Evolutionary conservation across 2,888 invertebrate species (phyloP).

Genomic region (Acrobasis consociella): DNA sequence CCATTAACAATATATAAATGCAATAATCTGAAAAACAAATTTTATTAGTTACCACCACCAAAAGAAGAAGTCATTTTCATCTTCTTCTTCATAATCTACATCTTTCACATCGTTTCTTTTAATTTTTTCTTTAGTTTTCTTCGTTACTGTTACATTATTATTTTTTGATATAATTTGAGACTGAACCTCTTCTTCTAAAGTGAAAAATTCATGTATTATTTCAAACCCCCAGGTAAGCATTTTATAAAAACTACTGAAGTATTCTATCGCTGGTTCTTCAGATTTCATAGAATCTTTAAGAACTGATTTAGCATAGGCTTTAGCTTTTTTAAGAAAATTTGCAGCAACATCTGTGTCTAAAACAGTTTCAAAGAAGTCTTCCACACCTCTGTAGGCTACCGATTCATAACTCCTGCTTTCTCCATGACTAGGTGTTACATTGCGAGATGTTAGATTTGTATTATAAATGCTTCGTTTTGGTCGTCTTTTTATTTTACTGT

Average conservation of each 20-base stretch:
- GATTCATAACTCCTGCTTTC: slow-evolving; percentile 23
- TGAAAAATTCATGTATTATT: slow-evolving; percentile 58
- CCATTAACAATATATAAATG: neutral
- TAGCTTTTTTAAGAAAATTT: slow-evolving; percentile 43
- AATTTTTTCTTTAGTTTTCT: neutral
- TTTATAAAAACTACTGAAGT: slow-evolving; percentile 60
- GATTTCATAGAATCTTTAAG: slow-evolving; percentile 50
- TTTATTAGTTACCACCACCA: slow-evolving; percentile 34
- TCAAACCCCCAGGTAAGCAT: slow-evolving; percentile 61
- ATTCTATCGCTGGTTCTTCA: slow-evolving; percentile 51
- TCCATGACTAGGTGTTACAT: neutral
- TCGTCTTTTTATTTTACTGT: slow-evolving; percentile 9
- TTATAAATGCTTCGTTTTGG: neutral
- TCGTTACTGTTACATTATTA: slow-evolving; percentile 10
- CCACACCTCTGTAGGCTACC: slow-evolving; percentile 31
- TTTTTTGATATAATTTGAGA: slow-evolving; percentile 7
- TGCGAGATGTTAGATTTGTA: neutral
- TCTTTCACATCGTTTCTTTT: neutral
- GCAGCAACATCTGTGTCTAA: slow-evolving; percentile 47
- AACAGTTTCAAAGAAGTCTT: slow-evolving; percentile 47
- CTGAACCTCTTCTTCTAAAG: slow-evolving; percentile 46
- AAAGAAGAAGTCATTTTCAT: slow-evolving; percentile 12
- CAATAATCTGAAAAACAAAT: neutral
- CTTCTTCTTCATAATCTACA: neutral
- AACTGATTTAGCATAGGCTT: slow-evolving; percentile 51